Conservation (phyloP, 2,797 vertebrate species). For the Acanthiza pusilla region DNA sequence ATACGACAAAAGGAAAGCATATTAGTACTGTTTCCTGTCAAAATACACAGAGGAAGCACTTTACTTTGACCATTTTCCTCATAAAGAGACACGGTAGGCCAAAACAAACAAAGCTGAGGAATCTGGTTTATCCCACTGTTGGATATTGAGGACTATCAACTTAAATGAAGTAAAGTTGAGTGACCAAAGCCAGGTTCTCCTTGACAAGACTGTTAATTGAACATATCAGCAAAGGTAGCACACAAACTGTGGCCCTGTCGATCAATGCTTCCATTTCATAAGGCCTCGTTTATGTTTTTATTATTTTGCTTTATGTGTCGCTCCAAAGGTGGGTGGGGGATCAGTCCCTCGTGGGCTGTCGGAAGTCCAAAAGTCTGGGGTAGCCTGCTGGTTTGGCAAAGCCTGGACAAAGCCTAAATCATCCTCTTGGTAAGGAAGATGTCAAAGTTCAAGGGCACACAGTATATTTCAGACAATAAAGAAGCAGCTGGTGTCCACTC, state of each 20-base stretch:
- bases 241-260: background rate
- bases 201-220: conserved; percentile 35
- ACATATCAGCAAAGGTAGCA: background rate
- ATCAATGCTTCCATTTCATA: background rate
- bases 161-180: conserved; percentile 61
- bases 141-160: conserved; percentile 65
- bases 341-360: background rate
- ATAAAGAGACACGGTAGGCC: conserved; percentile 79
- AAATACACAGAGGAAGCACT: conserved; percentile 84
- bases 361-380: conserved; percentile 25
- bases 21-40: conserved; percentile 82
- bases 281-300: background rate
- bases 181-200: conserved; percentile 60
- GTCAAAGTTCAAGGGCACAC: conserved; percentile 47
- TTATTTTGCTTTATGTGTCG: background rate
- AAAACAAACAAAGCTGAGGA: conserved; percentile 78
- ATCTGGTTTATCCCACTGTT: conserved; percentile 76
- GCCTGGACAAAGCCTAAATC: conserved; percentile 28
- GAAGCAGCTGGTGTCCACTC: conserved; percentile 48
- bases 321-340: background rate
- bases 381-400: conserved; percentile 41
- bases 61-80: conserved; percentile 79
- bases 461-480: conserved; percentile 60
- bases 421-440: conserved; percentile 34
- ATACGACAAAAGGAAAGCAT: conserved; percentile 78